Conservation (phyloP, 2,888 invertebrate species). For the Macroteleia sp. region DNA sequence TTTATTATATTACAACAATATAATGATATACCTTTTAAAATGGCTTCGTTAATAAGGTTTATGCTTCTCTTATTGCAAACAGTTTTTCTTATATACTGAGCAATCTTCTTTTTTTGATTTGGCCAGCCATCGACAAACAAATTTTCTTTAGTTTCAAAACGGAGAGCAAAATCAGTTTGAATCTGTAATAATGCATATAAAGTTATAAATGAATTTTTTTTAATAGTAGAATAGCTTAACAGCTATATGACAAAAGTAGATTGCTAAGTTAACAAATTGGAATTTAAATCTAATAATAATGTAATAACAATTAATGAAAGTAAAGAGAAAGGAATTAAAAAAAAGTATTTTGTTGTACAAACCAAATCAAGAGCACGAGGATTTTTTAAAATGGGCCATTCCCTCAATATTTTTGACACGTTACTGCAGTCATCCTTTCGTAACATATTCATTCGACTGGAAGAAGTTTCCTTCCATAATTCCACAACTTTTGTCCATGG, state of each 20-base stretch:
- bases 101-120: background rate
- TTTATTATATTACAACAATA: too few species aligned
- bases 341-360: too few species aligned
- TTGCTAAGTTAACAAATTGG: too few species aligned
- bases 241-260: too few species aligned
- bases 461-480: background rate
- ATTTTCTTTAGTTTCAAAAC: background rate
- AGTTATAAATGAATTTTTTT: too few species aligned
- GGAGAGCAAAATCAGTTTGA: background rate
- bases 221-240: background rate
- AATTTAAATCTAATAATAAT: too few species aligned
- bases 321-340: too few species aligned
- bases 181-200: conserved; percentile 8
- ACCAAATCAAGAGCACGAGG: background rate
- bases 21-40: conserved; percentile 8
- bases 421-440: background rate
- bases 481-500: background rate
- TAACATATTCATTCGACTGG: background rate
- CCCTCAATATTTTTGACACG: background rate
- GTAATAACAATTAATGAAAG: too few species aligned
- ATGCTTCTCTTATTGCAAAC: background rate
- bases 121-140: background rate
- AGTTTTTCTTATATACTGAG: background rate
- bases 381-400: conserved; percentile 1
- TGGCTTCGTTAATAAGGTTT: background rate